Base-by-base conservation (phyloP, 1,140 invertebrate genomes). In the Trinorchestia longiramus region DNA sequence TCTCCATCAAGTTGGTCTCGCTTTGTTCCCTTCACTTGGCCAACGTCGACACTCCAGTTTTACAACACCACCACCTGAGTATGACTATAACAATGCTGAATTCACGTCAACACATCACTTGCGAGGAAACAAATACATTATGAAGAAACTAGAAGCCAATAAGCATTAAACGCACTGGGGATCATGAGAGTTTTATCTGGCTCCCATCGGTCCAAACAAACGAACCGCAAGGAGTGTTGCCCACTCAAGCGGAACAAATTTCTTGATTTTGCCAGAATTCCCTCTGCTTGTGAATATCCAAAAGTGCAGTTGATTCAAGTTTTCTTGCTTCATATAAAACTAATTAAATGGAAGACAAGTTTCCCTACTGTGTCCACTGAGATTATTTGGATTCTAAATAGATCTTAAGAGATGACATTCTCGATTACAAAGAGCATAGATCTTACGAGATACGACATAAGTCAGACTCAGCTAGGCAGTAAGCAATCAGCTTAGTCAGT, bases 201-300 rank as follows among this genome's bases (percentile, higher is more conserved):
- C 62, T 77, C 62, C 1, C 62, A 77, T 77, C 62, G 62, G 62
- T 77, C 62, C 62, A 77, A 77, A 77, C 62, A 77, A 77, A 77
- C 62, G 62, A 77, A 77, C 62, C 62, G 62, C 62, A 77, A 77
- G 62, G 62, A 77, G 62, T 77, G 62, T 77, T 77, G 62, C 62
- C 62, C 62, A 77, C 62, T 77, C 62, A 77, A 77, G 62, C 62
- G 62, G 62, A 77, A 77, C 62, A 77, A 77, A 77, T 77, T 77
- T 77, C 62, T 77, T 77, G 62, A 77, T 77, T 77, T 36, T 36
- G 62, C 15, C 62, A 77, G 62, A 77, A 77, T 77, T 77, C 62
- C 62, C 62, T 77, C 62, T 77, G 3, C 11, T 77, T 77, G 1
- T 77, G 15, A 77, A 77, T 11, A 77, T 36, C 36, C 62, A 77